These are phyloP conservation scores for Calosoma granatense DNA, from an alignment of 1,140 invertebrate species.

Conservation along the genomic window DNA sequence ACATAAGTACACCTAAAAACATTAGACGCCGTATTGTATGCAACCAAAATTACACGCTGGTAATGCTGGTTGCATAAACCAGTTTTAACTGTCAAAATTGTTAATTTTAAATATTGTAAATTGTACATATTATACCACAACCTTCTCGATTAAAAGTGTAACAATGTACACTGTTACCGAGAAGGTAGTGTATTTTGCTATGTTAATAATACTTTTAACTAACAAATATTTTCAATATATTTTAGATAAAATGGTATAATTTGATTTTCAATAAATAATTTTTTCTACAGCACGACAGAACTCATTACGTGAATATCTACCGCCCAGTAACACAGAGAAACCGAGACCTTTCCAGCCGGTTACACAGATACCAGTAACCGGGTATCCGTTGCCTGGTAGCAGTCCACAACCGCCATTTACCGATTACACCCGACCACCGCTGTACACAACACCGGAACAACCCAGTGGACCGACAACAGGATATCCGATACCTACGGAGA, in stretches of 20 bases:
- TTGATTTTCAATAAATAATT: conserved; percentile 12
- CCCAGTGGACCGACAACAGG: conserved; percentile 27
- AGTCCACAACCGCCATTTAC: conserved; percentile 36
- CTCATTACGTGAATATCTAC: conserved; percentile 42
- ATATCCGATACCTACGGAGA: conserved; percentile 17
- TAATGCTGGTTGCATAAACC: too few relatives aligned
- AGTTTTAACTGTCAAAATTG: too few relatives aligned
- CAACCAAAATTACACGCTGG: too few relatives aligned
- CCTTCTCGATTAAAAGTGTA: too few relatives aligned
- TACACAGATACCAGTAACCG: conserved; percentile 18
- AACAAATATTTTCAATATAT: too few relatives aligned
- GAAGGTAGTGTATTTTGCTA: too few relatives aligned
- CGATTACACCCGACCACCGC: conserved; percentile 30
- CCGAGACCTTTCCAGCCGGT: conserved; percentile 54
- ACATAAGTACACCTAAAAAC: too few relatives aligned
- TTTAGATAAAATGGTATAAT: neutral
- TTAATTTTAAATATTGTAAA: too few relatives aligned
- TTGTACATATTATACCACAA: too few relatives aligned
- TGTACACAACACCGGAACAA: conserved; percentile 18
- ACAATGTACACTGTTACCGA: too few relatives aligned
- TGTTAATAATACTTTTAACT: too few relatives aligned
- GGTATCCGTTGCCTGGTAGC: conserved; percentile 36
- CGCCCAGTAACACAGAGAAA: conserved; percentile 51
- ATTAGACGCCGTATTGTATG: too few relatives aligned
- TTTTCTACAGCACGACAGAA: conserved; percentile 50